Percentiles rank a stretch among this genome's conserved stretches.
Conservation (phyloP, 1,140 invertebrate species). For the Apis laboriosa region DNA sequence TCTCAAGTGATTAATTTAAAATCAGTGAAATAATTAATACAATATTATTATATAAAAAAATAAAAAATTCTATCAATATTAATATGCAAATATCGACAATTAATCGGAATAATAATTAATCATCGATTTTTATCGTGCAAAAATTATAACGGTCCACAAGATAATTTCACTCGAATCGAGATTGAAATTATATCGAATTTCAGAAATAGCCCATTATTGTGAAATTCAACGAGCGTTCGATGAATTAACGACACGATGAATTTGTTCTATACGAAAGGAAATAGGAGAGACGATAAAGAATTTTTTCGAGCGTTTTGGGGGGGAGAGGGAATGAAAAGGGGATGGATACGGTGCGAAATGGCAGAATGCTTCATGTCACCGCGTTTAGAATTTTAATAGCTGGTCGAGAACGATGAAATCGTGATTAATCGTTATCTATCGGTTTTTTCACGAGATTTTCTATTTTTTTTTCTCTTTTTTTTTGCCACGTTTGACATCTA, state of each 20-base stretch:
- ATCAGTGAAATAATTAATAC: too few relatives aligned
- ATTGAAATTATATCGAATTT: background rate
- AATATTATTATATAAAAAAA: too few relatives aligned
- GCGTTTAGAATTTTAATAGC: slow-evolving; percentile 28
- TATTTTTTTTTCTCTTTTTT: background rate
- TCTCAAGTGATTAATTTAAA: too few relatives aligned
- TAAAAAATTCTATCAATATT: background rate
- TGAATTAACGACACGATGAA: background rate
- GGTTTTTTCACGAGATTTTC: background rate
- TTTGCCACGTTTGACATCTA: too few relatives aligned
- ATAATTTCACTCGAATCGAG: background rate
- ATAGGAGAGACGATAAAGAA: too few relatives aligned
- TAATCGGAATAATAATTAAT: too few relatives aligned
- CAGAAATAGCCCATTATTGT: background rate
- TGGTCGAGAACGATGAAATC: background rate
- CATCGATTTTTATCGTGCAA: background rate
- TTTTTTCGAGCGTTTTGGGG: background rate
- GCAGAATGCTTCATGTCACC: background rate
- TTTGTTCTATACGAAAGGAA: background rate
- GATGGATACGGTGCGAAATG: background rate
- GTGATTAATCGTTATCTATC: slow-evolving; percentile 22
- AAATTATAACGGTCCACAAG: too few relatives aligned
- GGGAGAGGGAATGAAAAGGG: background rate
- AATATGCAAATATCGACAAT: background rate
- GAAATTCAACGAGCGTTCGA: background rate